Percentiles rank a stretch among this genome's conserved stretches.
phyloP scores from a whole-genome alignment of 2,888 invertebrate genomes.

The Lasioglossum morio region DNA sequence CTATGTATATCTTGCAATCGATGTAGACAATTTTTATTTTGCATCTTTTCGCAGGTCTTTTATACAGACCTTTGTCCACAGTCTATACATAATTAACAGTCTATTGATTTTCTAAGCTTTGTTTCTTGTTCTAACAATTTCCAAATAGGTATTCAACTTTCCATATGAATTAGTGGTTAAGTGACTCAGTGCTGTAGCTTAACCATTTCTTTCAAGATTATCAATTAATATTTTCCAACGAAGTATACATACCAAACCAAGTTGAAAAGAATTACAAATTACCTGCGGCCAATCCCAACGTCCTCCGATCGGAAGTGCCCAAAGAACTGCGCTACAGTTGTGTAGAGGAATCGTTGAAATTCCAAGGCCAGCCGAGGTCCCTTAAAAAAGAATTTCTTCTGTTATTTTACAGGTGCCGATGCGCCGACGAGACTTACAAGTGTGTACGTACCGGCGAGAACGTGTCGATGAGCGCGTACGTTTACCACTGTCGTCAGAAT shows the following conservation, averaged over 20 bases:
- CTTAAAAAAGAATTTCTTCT: neutral
- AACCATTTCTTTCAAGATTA: neutral
- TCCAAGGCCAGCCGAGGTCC: neutral
- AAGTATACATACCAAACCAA: neutral
- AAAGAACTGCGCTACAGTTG: neutral
- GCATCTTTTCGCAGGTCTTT: no score
- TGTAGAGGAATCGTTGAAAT: neutral
- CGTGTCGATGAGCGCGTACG: constrained; percentile 87
- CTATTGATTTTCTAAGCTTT: neutral
- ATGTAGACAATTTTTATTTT: no score
- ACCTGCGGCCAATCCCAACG: neutral
- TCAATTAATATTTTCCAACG: neutral
- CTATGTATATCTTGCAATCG: no score
- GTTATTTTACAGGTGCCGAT: constrained; percentile 85
- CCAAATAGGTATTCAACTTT: neutral
- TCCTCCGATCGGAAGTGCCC: neutral
- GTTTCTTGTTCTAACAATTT: neutral
- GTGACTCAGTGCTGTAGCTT: no score
- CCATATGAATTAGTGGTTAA: neutral
- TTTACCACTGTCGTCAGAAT: constrained; percentile 86
- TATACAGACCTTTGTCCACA: no score
- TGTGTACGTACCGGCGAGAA: constrained; percentile 87
- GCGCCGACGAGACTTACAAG: constrained; percentile 82
- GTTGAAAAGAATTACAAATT: neutral
- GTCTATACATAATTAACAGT: neutral